Evolutionary conservation across 2,113 vertebrate species (phyloP).

Genomic region (Nycticorax nycticorax): DNA sequence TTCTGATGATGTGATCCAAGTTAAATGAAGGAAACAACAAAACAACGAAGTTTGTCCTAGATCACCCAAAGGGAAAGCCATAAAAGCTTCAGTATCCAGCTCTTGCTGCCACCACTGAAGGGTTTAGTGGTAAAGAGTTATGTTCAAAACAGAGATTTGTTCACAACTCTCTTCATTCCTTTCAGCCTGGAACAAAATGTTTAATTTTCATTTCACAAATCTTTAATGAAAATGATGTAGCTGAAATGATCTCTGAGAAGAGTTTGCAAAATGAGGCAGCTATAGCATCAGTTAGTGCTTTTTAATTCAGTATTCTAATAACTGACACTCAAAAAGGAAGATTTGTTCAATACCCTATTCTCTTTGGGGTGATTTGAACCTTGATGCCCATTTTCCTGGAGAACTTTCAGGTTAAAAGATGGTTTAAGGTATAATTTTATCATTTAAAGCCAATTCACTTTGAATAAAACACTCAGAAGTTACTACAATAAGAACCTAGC

Average conservation of each 20-base stretch:
- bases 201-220: background rate
- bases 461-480: background rate
- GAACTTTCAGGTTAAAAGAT: background rate
- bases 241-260: background rate
- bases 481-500: background rate
- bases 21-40: background rate
- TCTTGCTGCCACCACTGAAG: background rate
- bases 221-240: background rate
- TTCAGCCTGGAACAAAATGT: background rate
- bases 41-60: background rate
- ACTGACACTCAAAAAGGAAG: background rate
- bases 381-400: background rate
- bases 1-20: background rate
- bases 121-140: background rate
- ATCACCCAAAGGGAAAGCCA: background rate
- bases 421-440: background rate
- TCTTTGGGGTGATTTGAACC: background rate
- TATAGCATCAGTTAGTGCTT: background rate
- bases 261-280: background rate
- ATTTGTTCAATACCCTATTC: background rate
- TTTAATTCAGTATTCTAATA: background rate
- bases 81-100: background rate
- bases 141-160: background rate
- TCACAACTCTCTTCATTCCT: background rate
- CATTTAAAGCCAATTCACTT: background rate